These are phyloP conservation scores for Donacobius atricapilla DNA, from an alignment of 2,113 vertebrate genomes.

Conservation along the genomic window DNA sequence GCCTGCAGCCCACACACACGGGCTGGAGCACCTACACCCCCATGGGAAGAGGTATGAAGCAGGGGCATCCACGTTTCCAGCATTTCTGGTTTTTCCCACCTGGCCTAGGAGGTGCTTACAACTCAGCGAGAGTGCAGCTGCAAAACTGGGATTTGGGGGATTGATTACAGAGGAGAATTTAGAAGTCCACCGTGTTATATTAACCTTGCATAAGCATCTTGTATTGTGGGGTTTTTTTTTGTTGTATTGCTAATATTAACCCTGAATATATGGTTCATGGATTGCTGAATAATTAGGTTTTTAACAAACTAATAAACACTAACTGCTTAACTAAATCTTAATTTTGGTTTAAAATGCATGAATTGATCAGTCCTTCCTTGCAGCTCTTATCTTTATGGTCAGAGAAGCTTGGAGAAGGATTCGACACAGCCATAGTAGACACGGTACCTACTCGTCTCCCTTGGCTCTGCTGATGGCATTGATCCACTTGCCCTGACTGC, in stretches of 20 bases:
- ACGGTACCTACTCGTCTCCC: not conserved
- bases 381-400: not conserved
- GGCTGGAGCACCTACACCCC: not conserved
- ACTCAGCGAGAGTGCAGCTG: not conserved
- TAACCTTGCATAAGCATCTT: not conserved
- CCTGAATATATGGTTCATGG: not conserved
- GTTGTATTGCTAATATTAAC: not conserved
- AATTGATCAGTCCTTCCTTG: not conserved
- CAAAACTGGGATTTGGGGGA: not conserved
- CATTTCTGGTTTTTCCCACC: not conserved
- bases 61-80: not conserved
- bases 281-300: not conserved
- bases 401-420: not conserved
- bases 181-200: not conserved
- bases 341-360: not conserved
- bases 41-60: not conserved
- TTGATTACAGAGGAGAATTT: not conserved
- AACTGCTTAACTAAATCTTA: not conserved
- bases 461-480: not conserved
- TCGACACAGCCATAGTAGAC: accelerated
- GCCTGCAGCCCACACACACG: not conserved
- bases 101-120: too few relatives aligned
- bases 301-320: not conserved
- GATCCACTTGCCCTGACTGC: not conserved
- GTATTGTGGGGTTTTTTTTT: not conserved